phyloP scores from a whole-genome alignment of 2,113 vertebrate genomes.

The Carettochelys insculpta region DNA sequence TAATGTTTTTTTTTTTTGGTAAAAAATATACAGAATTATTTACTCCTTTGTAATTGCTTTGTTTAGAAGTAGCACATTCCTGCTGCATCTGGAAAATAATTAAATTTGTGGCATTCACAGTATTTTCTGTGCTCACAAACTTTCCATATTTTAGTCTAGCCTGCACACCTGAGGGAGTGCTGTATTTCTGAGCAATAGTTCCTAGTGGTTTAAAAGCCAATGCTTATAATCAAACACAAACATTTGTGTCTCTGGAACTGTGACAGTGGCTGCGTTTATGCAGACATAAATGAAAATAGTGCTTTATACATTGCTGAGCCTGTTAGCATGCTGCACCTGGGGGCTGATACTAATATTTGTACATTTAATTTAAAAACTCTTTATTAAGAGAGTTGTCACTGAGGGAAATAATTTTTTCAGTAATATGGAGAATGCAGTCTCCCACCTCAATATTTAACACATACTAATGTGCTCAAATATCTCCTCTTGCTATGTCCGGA shows the following conservation, averaged over 20 bases:
- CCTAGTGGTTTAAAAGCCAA: constrained; percentile 33
- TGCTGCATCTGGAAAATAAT: background rate
- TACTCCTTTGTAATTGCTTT: background rate
- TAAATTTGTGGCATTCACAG: background rate
- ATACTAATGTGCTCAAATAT: constrained; percentile 5
- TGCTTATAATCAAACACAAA: constrained; percentile 27
- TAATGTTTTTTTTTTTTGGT: background rate
- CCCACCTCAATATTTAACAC: background rate
- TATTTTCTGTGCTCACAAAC: background rate
- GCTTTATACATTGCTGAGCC: constrained; percentile 7
- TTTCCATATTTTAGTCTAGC: background rate
- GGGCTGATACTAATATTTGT: constrained; percentile 35
- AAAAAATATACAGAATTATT: background rate
- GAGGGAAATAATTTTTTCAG: background rate
- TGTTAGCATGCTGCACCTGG: constrained; percentile 26
- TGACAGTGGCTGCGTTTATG: constrained; percentile 17
- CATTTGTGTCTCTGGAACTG: constrained; percentile 17
- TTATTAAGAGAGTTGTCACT: constrained; percentile 14
- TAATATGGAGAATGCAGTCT: background rate
- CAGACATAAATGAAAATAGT: constrained; percentile 46
- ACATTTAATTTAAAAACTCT: constrained; percentile 10
- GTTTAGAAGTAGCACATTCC: background rate
- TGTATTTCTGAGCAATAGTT: constrained; percentile 6
- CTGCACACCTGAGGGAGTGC: background rate
- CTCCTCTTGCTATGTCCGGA: background rate